Base-by-base conservation (phyloP, 2,888 invertebrate species). In the Mallateleia sp. region DNA sequence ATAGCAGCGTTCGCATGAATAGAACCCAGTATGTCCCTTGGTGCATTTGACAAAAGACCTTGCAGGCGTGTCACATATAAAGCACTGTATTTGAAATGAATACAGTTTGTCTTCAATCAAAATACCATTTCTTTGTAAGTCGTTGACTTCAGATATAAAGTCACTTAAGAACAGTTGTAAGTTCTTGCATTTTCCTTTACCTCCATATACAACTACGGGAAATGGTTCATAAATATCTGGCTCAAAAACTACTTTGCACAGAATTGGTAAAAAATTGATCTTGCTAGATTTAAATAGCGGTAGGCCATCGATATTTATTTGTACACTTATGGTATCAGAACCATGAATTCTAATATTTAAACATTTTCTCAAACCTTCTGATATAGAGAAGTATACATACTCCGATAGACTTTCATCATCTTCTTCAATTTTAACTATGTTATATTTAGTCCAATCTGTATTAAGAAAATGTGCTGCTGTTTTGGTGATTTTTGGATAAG, bases 21-120 rank as follows among this genome's bases (percentile, higher is more conserved):
- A 69, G 38, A 71, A 88, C 2, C 89, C 90, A 1, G 60, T 81
- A 42, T 91, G 89, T 6, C 89, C 85, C 69, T 89, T 89, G 2
- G 77, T 77, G 42, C 72, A 56, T 66, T 90, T 89, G 14, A 88
- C 24, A n/a, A 88, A 82, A 24, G 84, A 28, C 20, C 89, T 67
- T 2, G 54, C 88, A 2, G 85, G 89, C 14, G 79, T 80, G n/a
- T 89, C 88, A 2, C 84, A 87, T n/a, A 81, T 60, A 32, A 88
- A 78, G 15, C 78, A 84, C 69, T 85, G 85, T 28, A 89, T 32
- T 9, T 32, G 2, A 15, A 87, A 58, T 14, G 69, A 24, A 47
- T 66, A 88, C 0, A 4, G 42, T 15, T 66, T 77, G 0, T 20
- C 69, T 54, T 67, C 7, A 34, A 82, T 64, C 1, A 42, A n/a